phyloP scores from a whole-genome alignment of 2,888 invertebrate species.

The Petrophora chlorosata region DNA sequence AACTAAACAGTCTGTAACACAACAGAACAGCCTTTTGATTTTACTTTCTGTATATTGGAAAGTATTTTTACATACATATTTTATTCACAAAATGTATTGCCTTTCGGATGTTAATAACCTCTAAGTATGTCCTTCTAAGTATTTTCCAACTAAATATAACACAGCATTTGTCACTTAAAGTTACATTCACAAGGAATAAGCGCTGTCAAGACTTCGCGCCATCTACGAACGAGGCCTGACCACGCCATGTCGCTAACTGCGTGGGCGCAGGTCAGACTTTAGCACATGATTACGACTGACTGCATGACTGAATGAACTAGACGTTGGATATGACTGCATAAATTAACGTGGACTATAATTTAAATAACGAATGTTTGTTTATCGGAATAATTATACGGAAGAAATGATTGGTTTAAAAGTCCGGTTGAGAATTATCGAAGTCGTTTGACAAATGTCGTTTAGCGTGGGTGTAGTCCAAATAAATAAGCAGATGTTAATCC shows the following conservation, averaged over 20 bases:
- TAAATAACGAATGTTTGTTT: constrained; percentile 5
- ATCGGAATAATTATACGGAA: neutral
- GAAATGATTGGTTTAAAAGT: neutral
- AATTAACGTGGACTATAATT: constrained; percentile 23
- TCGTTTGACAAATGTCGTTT: constrained; percentile 9
- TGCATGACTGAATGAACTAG: constrained; percentile 30
- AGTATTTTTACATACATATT: too few relatives aligned
- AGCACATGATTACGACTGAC: constrained; percentile 32
- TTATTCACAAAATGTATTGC: too few relatives aligned
- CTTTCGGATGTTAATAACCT: too few relatives aligned
- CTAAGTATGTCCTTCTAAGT: too few relatives aligned
- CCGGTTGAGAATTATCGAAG: too few relatives aligned
- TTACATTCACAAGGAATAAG: constrained; percentile 24
- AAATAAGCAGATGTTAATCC: constrained; percentile 10
- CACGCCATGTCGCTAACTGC: constrained; percentile 20
- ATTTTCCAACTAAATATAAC: too few relatives aligned
- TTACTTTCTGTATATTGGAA: too few relatives aligned
- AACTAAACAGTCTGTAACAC: too few relatives aligned
- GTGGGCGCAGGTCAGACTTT: constrained; percentile 40
- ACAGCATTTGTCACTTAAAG: constrained; percentile 28
- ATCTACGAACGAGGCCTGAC: constrained; percentile 16
- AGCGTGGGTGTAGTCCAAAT: constrained; percentile 12
- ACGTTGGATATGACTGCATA: too few relatives aligned
- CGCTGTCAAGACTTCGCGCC: constrained; percentile 12
- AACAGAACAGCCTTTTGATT: too few relatives aligned